Percentiles rank a stretch among this genome's conserved stretches.
Evolutionary conservation across 1,140 invertebrate genomes (phyloP).

Genomic region (Hyposmocoma kahamanoa): DNA sequence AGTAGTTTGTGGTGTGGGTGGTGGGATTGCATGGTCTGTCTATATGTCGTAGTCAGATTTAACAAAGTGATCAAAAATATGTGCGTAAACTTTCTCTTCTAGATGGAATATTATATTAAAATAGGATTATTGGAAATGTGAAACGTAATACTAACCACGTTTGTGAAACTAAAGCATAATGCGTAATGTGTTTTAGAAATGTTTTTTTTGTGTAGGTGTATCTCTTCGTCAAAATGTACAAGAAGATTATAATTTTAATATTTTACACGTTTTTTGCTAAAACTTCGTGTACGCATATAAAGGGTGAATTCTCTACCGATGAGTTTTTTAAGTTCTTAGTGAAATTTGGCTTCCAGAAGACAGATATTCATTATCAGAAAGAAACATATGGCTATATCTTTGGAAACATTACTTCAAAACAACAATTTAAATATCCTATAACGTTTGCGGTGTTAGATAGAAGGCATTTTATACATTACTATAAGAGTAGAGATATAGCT

Average conservation of each 20-base stretch:
- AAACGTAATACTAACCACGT: too few species aligned
- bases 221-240: slow-evolving; percentile 42
- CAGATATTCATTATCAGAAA: slow-evolving; percentile 85
- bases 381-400: slow-evolving; percentile 95
- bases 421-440: slow-evolving; percentile 78
- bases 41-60: too few species aligned
- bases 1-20: too few species aligned
- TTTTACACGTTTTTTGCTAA: slow-evolving; percentile 32
- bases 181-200: slow-evolving; percentile 14
- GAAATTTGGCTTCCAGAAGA: slow-evolving; percentile 98
- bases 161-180: too few species aligned
- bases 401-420: slow-evolving; percentile 90
- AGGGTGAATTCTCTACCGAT: slow-evolving; percentile 56
- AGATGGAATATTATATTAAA: too few species aligned
- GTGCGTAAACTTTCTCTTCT: too few species aligned
- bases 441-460: slow-evolving; percentile 92
- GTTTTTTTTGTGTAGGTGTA: slow-evolving; percentile 18
- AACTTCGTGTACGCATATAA: slow-evolving; percentile 45
- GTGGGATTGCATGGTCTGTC: too few species aligned
- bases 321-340: slow-evolving; percentile 92
- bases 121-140: too few species aligned
- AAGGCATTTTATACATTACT: slow-evolving; percentile 91
- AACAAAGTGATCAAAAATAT: too few species aligned
- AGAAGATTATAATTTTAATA: slow-evolving; percentile 37
- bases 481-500: slow-evolving; percentile 80